A percentile compares a stretch with the other conserved stretches of the same genome.
Conservation (phyloP, 2,888 invertebrate species). For the Troglohyphantes excavatus region DNA sequence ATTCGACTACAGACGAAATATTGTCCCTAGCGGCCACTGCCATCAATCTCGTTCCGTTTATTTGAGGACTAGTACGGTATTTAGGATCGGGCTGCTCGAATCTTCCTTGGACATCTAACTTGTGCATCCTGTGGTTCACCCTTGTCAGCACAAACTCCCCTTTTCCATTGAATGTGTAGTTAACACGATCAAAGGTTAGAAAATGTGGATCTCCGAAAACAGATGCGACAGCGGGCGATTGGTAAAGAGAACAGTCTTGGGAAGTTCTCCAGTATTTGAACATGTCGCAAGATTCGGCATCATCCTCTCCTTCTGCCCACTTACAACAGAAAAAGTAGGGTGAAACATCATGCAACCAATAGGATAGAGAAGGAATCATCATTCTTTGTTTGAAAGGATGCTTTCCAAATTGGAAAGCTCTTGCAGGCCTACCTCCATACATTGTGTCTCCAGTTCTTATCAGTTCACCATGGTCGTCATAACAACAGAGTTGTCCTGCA, state of each 20-base stretch:
- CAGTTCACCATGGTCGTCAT: conserved; percentile 94
- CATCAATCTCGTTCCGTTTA: conserved; percentile 82
- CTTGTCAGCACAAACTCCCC: conserved; percentile 94
- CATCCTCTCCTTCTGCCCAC: conserved; percentile 91
- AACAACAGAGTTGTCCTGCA: conserved; percentile 98
- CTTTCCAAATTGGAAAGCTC: conserved; percentile 81
- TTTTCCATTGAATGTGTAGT: conserved; percentile 97
- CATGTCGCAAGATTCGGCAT: conserved; percentile 96
- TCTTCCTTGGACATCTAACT: conserved; percentile 90
- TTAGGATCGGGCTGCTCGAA: conserved; percentile 80
- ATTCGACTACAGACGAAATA: conserved; percentile 92
- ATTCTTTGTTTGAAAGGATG: conserved; percentile 80
- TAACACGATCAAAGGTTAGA: conserved; percentile 93
- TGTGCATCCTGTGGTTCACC: conserved; percentile 89
- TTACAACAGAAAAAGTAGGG: conserved; percentile 97
- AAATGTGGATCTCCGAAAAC: conserved; percentile 97
- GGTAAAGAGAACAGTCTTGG: conserved; percentile 97
- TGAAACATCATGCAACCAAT: conserved; percentile 97
- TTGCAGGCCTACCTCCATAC: conserved; percentile 89
- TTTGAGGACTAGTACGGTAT: conserved; percentile 56
- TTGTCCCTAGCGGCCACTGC: conserved; percentile 89
- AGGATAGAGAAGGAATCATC: conserved; percentile 92
- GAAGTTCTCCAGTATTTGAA: conserved; percentile 96
- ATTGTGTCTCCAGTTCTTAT: conserved; percentile 97
- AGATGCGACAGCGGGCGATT: conserved; percentile 93